Evolutionary conservation across 2,113 vertebrate species (phyloP).

Genomic region (Calonectris borealis): DNA sequence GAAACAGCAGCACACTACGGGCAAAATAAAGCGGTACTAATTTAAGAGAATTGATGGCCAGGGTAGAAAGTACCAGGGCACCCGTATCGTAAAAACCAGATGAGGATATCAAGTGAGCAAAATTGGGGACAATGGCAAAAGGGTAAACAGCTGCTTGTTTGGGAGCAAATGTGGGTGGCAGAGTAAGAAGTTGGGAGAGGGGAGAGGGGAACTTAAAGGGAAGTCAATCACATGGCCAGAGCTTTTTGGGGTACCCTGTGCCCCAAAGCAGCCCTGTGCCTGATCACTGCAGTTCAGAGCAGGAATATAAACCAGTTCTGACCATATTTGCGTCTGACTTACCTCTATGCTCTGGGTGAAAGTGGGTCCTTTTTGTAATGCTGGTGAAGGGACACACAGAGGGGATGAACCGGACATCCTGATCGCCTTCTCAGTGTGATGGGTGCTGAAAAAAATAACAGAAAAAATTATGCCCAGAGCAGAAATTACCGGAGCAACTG

Average conservation of each 20-base stretch:
- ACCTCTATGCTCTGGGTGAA: not conserved
- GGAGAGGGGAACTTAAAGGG: not conserved
- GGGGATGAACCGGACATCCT: not conserved
- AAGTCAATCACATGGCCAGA: not conserved
- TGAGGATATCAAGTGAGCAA: not conserved
- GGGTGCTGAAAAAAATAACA: not conserved
- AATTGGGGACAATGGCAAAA: not conserved
- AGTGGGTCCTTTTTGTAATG: not conserved
- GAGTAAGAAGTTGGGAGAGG: not conserved
- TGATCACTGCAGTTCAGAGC: not conserved
- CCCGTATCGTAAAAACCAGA: accelerated
- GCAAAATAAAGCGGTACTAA: not conserved
- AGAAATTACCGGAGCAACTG: not conserved
- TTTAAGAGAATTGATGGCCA: not conserved
- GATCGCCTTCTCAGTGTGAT: not conserved
- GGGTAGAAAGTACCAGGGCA: not conserved
- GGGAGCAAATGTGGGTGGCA: not conserved
- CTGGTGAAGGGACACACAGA: not conserved
- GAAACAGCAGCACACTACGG: accelerated
- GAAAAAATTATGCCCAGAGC: not conserved
- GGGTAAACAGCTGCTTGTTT: not conserved
- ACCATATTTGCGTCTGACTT: not conserved
- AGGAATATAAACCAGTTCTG: not conserved
- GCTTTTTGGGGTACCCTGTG: not conserved
- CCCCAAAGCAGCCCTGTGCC: not conserved